Conservation (phyloP, 1,140 invertebrate genomes). For the Procambarus clarkii region DNA sequence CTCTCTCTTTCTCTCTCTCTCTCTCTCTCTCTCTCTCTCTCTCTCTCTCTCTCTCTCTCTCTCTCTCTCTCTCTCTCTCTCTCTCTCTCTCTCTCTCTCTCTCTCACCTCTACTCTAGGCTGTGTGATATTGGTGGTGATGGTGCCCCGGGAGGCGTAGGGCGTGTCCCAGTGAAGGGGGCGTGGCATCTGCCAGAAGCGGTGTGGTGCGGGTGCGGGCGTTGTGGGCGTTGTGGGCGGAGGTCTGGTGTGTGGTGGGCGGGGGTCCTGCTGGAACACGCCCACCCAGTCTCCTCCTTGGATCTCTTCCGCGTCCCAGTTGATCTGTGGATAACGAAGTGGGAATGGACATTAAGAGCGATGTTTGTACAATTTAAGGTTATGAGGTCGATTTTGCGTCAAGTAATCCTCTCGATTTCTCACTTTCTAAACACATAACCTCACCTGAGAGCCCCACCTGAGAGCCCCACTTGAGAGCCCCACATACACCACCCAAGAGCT, state of each 20-base stretch:
- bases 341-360: no score
- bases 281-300: slow-evolving; percentile 68
- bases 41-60: no score
- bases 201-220: background rate
- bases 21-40: no score
- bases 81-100: background rate
- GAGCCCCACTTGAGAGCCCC: background rate
- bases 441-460: background rate
- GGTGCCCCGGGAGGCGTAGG: slow-evolving; percentile 49
- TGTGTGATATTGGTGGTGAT: slow-evolving; percentile 55
- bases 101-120: slow-evolving; percentile 33
- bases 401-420: no score
- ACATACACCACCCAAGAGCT: background rate
- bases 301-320: slow-evolving; percentile 65
- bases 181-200: slow-evolving; percentile 47
- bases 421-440: no score
- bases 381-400: no score
- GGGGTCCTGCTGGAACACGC: slow-evolving; percentile 71
- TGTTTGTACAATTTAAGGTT: no score
- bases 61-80: no score
- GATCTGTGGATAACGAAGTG: background rate
- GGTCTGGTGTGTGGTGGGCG: slow-evolving; percentile 15
- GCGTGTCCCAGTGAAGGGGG: slow-evolving; percentile 57
- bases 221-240: slow-evolving; percentile 13
- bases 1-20: no score